phyloP scores from a whole-genome alignment of 2,113 vertebrate species.

The Willisornis vidua region DNA sequence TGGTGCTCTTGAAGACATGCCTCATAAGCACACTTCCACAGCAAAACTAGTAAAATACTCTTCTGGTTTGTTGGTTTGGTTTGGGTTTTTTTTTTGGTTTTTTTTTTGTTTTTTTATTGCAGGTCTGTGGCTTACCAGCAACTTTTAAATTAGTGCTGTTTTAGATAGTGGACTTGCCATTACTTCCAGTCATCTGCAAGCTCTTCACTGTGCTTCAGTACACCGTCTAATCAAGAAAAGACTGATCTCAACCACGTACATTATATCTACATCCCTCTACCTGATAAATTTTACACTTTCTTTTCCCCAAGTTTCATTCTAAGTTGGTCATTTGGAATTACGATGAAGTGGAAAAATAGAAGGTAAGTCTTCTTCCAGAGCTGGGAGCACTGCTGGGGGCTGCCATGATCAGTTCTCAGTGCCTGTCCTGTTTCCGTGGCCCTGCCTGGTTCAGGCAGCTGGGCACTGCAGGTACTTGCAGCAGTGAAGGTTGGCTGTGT shows the following conservation, averaged over 20 bases:
- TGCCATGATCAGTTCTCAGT: neutral
- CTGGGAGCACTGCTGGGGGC: no score
- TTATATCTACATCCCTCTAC: no score
- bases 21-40: neutral
- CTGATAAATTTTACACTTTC: neutral
- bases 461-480: neutral
- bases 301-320: neutral
- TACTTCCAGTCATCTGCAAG: neutral
- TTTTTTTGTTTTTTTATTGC: neutral
- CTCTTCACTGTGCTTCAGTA: neutral
- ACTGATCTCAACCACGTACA: neutral
- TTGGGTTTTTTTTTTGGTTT: no score
- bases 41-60: neutral
- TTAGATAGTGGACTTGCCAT: neutral
- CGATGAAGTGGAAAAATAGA: neutral
- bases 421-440: no score
- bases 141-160: neutral
- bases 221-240: neutral
- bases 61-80: no score
- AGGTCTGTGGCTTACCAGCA: fast-evolving
- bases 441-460: neutral
- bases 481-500: neutral
- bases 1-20: neutral
- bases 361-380: neutral
- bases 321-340: no score